These are phyloP conservation scores for Troides aeacus DNA, from an alignment of 2,888 invertebrate species.

Conservation along the genomic window DNA sequence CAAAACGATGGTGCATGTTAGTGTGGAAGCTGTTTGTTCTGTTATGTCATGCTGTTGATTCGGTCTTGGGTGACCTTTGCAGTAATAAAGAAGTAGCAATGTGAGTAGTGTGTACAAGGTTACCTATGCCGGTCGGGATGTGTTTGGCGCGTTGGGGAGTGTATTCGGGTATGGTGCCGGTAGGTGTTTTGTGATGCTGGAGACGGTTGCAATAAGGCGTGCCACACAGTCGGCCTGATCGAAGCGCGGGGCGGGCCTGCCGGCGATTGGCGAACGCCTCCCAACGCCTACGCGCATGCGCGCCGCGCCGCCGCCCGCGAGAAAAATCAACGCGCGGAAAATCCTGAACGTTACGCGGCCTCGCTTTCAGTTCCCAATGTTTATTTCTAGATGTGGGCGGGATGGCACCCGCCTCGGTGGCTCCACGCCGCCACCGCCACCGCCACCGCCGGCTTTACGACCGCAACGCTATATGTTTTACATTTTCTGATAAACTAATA, in stretches of 20 bases:
- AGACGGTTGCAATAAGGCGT: constrained; percentile 47
- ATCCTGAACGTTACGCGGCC: constrained; percentile 48
- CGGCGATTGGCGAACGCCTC: constrained; percentile 78
- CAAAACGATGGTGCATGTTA: constrained; percentile 11
- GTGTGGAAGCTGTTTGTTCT: constrained; percentile 6
- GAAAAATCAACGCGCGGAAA: constrained; percentile 71
- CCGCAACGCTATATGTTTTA: constrained; percentile 15
- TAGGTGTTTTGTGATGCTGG: constrained; percentile 42
- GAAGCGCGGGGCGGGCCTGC: constrained; percentile 68
- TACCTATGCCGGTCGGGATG: constrained; percentile 18
- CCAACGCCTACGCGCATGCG: constrained; percentile 78
- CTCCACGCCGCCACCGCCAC: constrained; percentile 45
- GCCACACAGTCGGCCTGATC: constrained; percentile 48
- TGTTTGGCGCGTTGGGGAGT: constrained; percentile 9
- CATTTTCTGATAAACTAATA: constrained; percentile 17
- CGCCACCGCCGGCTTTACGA: constrained; percentile 46
- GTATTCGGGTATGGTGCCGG: constrained; percentile 22
- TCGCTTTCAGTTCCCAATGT: constrained; percentile 51
- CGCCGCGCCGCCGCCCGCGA: constrained; percentile 53
- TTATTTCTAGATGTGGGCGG: constrained; percentile 62
- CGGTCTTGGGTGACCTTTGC: background rate
- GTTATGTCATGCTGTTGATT: constrained; percentile 10
- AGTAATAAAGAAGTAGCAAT: constrained; percentile 10
- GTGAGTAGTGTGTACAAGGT: constrained; percentile 11
- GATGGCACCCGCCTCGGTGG: constrained; percentile 48